A percentile compares a stretch with the other conserved stretches of the same genome.
Evolutionary conservation across 2,797 vertebrate genomes (phyloP).

Genomic region (Leptatherina wallacei): DNA sequence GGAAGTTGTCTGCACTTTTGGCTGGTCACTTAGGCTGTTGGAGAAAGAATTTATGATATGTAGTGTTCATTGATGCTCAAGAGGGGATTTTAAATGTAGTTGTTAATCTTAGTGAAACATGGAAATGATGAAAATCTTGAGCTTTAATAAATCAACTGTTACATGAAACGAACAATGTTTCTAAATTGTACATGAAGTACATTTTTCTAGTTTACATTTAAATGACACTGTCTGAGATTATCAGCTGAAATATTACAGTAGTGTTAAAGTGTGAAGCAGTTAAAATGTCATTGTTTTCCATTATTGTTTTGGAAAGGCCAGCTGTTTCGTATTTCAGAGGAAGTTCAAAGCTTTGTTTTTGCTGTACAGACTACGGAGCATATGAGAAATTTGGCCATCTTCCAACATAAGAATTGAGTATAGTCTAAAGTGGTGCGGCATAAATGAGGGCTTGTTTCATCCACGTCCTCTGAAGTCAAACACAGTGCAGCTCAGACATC

Average conservation of each 20-base stretch:
- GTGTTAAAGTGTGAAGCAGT: conserved; percentile 22
- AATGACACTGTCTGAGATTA: not conserved
- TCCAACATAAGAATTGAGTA: conserved; percentile 57
- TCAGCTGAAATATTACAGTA: not conserved
- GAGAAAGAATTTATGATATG: not conserved
- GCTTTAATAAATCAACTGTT: not conserved
- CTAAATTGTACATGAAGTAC: not conserved
- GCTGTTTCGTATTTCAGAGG: conserved; percentile 43
- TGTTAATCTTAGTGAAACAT: not conserved
- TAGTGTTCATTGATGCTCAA: not conserved
- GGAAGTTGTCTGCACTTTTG: conserved; percentile 44
- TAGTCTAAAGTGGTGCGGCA: not conserved
- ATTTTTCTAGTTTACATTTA: not conserved
- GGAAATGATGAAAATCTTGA: not conserved
- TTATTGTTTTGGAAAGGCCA: conserved; percentile 35
- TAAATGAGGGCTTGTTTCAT: conserved; percentile 19
- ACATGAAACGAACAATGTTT: not conserved
- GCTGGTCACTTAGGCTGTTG: conserved; percentile 23
- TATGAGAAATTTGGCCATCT: conserved; percentile 66
- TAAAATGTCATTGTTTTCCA: conserved; percentile 36
- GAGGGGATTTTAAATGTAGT: not conserved
- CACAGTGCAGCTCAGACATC: conserved; percentile 1
- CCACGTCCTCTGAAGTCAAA: conserved; percentile 31
- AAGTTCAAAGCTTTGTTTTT: conserved; percentile 52
- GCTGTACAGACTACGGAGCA: conserved; percentile 55